Evolutionary conservation across 1,140 invertebrate species (phyloP), one percentile per base, ranked within the genome.

Genomic region (Trichonephila clavata): DNA sequence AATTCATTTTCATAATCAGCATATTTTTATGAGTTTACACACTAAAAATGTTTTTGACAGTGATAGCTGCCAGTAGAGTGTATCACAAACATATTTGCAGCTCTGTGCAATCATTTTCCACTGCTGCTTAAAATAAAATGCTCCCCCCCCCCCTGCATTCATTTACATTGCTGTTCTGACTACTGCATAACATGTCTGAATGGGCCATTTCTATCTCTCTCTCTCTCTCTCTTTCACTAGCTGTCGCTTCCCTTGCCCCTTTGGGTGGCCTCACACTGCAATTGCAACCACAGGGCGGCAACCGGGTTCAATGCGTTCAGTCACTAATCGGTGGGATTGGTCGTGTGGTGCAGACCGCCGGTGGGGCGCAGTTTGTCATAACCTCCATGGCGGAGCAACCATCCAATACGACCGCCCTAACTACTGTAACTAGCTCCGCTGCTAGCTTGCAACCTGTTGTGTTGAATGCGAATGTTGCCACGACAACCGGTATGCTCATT

Each of bases 281-380:
- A n/a, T 63, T 93, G 63, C 92, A 93, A 57, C 71, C 91, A n/a
- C 50, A 60, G 60, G 39, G 50, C 4, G 59, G 84, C 88, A 90
- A 57, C 81, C 71, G 68, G 77, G 71, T 94, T 92, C 87, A 77
- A 24, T 71, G 84, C 57, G 80, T 94, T 86, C 94, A 93, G 21
- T 93, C 92, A 61, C 60, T 93, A 3, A 87, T 93, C 57, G 92
- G 92, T 91, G 94, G 95, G 94, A 91, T 94, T 87, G 94, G 93
- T 93, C 97, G 97, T 94, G 95, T 97, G 60, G 97, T 97, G 24
- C 97, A 97, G 95, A 97, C 97, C 14, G 96, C 97, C 60, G 96
- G 97, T 27, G 97, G 97, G 59, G 97, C 97, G 95, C 96, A 96
- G 88, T 96, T 77, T 60, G 63, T 93, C 39, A 93, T 93, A 80